Base-by-base conservation (phyloP, 2,113 vertebrate species). In the Zeus faber region DNA sequence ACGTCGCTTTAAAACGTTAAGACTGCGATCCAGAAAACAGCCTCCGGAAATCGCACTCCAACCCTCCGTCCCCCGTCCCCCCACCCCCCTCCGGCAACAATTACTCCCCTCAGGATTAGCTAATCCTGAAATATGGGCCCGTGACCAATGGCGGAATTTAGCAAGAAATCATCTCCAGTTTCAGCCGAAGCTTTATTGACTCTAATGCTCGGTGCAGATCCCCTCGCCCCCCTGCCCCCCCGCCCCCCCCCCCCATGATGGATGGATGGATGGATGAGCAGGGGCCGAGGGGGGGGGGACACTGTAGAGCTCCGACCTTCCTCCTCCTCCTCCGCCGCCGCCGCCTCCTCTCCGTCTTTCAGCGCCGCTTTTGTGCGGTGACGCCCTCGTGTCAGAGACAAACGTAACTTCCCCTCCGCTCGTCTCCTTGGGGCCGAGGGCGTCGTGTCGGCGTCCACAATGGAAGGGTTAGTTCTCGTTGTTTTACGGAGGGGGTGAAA, bases 91-190 rank as follows among this genome's bases (percentile, higher is more conserved):
- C 27, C 54, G 55, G 66, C 72, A 70, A 77, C 72, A 78, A 87
- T 84, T 80, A 82, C 77, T 78, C 66, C 72, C 72, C 62, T 54
- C 61, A 82, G 77, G 77, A 79, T 74, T 67, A 74, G 71, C 76
- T 88, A 89, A 88, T 88, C 83, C 83, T 85, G 85, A 90, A 89
- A 90, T 81, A 67, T 87, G 87, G 86, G 84, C 87, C 93, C 93
- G 91, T 97, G 95, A 96, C 95, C 93, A 97, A 98, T 94, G 91
- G 69, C 76, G 93, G 95, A 97, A 95, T 96, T 96, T 94, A 97
- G 95, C 95, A 98, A 98, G 92, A 97, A 97, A 92, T 93, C 93
- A 93, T 92, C 92, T 99, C 95, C 83, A 75, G 92, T 98, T 99
- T 96, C 96, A 95, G 79, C 69, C 83, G n/a, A n/a, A 85, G 78